Evolutionary conservation across 2,797 vertebrate species (phyloP).

Genomic region (Iguana delicatissima): DNA sequence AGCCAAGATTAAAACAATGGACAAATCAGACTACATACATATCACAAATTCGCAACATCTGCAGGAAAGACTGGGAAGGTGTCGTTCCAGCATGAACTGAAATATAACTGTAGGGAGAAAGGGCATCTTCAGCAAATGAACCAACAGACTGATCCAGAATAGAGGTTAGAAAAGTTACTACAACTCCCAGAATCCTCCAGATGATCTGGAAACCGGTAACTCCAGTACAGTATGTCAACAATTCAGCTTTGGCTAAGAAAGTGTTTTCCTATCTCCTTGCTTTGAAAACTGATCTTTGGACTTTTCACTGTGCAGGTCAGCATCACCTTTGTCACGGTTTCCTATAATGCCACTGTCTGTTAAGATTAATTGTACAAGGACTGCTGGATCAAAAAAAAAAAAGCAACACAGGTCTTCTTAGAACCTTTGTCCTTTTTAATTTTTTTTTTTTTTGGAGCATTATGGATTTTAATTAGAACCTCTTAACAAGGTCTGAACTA

Average conservation of each 20-base stretch:
- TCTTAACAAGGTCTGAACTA: not conserved
- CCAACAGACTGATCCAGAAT: not conserved
- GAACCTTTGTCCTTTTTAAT: not conserved
- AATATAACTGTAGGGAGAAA: not conserved
- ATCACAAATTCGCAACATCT: not conserved
- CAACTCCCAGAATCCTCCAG: too few relatives aligned
- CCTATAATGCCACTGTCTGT: not conserved
- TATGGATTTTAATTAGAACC: not conserved
- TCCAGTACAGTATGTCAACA: not conserved
- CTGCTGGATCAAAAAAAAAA: not conserved
- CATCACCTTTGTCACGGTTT: conserved; percentile 9
- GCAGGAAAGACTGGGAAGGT: not conserved
- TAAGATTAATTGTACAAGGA: not conserved
- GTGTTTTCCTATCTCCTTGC: not conserved
- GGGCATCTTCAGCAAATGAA: not conserved
- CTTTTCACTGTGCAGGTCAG: not conserved
- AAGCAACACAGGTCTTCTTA: not conserved
- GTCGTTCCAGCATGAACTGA: not conserved
- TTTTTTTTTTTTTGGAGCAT: not conserved
- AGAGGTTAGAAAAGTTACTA: too few relatives aligned
- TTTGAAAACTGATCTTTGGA: conserved; percentile 12
- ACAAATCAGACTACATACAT: not conserved
- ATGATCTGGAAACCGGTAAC: too few relatives aligned
- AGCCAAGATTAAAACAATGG: not conserved
- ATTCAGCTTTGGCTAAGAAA: not conserved